Conservation (phyloP, 2,113 vertebrate species). For the Coracopsis vasa region DNA sequence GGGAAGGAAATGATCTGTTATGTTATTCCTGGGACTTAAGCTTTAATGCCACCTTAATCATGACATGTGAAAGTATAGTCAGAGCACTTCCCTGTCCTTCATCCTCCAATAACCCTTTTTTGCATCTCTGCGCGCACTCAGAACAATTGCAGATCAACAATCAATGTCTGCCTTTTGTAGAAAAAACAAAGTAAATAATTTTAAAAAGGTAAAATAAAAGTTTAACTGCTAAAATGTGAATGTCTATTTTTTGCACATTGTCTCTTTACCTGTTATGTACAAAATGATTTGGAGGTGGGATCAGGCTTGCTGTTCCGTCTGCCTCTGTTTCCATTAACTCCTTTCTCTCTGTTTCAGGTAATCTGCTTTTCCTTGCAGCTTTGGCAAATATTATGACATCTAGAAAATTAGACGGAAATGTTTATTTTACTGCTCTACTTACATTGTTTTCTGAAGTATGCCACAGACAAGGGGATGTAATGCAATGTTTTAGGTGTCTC, state of each 20-base stretch:
- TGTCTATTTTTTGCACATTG: conserved; percentile 86
- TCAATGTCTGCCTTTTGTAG: conserved; percentile 81
- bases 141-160: conserved; percentile 72
- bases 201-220: conserved; percentile 81
- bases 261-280: conserved; percentile 77
- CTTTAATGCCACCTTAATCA: conserved; percentile 45
- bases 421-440: conserved; percentile 64
- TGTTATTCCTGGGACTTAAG: conserved; percentile 44
- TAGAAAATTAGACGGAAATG: conserved; percentile 63
- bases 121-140: conserved; percentile 65
- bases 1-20: conserved; percentile 25
- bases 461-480: conserved; percentile 59
- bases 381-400: conserved; percentile 68
- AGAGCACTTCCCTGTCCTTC: conserved; percentile 48
- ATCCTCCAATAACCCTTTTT: conserved; percentile 32
- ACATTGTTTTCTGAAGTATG: conserved; percentile 66
- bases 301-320: conserved; percentile 27
- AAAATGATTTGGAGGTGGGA: conserved; percentile 66
- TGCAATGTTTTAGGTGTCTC: conserved; percentile 61
- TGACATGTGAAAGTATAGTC: conserved; percentile 44
- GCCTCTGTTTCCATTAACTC: conserved; percentile 64
- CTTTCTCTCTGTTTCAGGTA: conserved; percentile 74
- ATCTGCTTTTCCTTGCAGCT: conserved; percentile 72
- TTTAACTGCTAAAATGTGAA: conserved; percentile 86
- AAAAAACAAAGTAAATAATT: conserved; percentile 78